Evolutionary conservation across 2,888 invertebrate genomes (phyloP).

Genomic region (Meandrusa payeni): DNA sequence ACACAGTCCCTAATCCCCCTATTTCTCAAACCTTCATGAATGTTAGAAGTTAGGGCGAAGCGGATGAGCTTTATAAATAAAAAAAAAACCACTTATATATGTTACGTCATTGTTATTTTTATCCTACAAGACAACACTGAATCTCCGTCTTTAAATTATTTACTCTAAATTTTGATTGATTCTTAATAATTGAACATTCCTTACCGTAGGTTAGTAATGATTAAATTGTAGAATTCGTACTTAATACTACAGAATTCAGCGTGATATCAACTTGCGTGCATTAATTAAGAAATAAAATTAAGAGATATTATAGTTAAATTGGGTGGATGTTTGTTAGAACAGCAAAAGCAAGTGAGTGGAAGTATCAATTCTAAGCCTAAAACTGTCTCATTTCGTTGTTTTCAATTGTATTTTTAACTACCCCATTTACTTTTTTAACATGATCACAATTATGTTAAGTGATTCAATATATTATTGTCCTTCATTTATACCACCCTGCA

Average conservation of each 20-base stretch:
- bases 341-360: constrained; percentile 44
- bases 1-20: not conserved
- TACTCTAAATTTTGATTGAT: not conserved
- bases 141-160: not conserved
- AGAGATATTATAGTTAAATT: constrained; percentile 31
- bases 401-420: constrained; percentile 20
- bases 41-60: constrained; percentile 79
- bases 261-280: constrained; percentile 16
- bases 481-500: constrained; percentile 70
- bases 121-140: constrained; percentile 35
- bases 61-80: constrained; percentile 63
- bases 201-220: constrained; percentile 31
- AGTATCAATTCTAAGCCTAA: constrained; percentile 9
- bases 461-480: constrained; percentile 32
- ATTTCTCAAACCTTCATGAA: constrained; percentile 30
- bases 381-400: constrained; percentile 28
- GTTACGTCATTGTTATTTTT: constrained; percentile 38
- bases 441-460: constrained; percentile 14
- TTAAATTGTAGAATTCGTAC: constrained; percentile 12
- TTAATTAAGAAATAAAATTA: constrained; percentile 10
- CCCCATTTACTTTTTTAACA: constrained; percentile 23
- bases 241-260: constrained; percentile 12
- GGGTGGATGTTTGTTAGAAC: constrained; percentile 50
- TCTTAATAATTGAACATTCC: constrained; percentile 19
- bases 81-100: too few relatives aligned